A percentile compares a stretch with the other conserved stretches of the same genome.
phyloP scores from a whole-genome alignment of 2,888 invertebrate species.

The Ormyrus labotus region DNA sequence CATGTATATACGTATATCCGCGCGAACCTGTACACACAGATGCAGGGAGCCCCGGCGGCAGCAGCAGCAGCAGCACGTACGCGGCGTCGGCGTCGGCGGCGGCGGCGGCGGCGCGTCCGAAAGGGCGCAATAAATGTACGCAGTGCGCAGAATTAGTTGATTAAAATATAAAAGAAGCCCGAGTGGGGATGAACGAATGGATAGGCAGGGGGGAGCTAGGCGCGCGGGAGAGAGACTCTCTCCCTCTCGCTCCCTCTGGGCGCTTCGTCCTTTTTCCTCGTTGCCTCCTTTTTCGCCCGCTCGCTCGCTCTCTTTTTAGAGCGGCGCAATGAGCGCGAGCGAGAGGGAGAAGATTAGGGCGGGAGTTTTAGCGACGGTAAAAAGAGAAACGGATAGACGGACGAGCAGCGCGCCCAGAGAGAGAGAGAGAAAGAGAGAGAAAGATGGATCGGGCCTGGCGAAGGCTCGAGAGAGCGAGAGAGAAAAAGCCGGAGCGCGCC shows the following conservation, averaged over 20 bases:
- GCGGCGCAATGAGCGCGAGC: constrained; percentile 27
- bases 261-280: constrained; percentile 30
- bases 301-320: constrained; percentile 48
- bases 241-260: constrained; percentile 28
- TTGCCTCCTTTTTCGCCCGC: constrained; percentile 44
- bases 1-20: constrained; percentile 6
- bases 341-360: constrained; percentile 57
- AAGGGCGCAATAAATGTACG: constrained; percentile 74
- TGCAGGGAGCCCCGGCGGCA: constrained; percentile 56
- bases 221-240: constrained; percentile 61
- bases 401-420: constrained; percentile 9
- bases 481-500: constrained; percentile 43
- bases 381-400: constrained; percentile 54
- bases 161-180: constrained; percentile 75
- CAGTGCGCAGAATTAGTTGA: constrained; percentile 76
- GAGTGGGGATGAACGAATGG: constrained; percentile 59
- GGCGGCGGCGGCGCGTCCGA: constrained; percentile 59
- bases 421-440: constrained; percentile 22
- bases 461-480: constrained; percentile 25
- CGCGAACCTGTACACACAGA: constrained; percentile 1
- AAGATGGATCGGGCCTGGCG: constrained; percentile 21
- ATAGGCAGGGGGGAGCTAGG: constrained; percentile 64
- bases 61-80: not conserved
- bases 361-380: constrained; percentile 56
- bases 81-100: constrained; percentile 54